Evolutionary conservation across 2,888 invertebrate species (phyloP), one percentile per base, ranked within the genome.

Genomic region (Oxyteleia sp.): DNA sequence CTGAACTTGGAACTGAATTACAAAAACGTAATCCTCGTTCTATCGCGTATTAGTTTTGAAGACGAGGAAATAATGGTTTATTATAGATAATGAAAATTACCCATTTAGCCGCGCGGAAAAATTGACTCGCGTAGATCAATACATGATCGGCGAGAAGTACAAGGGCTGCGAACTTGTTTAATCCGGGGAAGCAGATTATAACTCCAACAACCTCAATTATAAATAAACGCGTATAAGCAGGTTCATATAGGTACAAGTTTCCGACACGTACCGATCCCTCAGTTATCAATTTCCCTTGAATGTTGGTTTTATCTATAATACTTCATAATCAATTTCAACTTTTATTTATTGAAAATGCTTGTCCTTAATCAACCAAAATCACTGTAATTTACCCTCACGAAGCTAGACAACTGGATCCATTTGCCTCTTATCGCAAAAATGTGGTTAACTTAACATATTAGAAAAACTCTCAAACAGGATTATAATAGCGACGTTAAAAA

Each of bases 351-450:
- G 68, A 47, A 68, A 45, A 74, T 74, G 13, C 72, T 13, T 11
- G 61, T 61, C 38, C 43, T 81, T 74, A 66, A 81, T 81, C 74
- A 68, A 81, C 61, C 68, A 16, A 63, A 74, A 81, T 74, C 63
- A 49, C 74, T 38, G 74, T 43, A 61, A 81, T 81, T 74, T 55
- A 29, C 51, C 32, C 23, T 38, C 2, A 1, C 51, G 26, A 16
- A 15, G 35, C 29, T 20, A 59, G 13, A 55, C 35, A 38, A 29
- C 13, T 47, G 29, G 51, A 59, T 26, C 23, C 64, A 72, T 68
- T 74, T 61, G 13, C 43, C 8, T 32, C 32, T 18, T 53, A 61
- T 69, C 78, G 29, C 47, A 7, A 49, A 74, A 61, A 43, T 26
- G 35, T 32, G 23, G 45, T 26, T 57, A 16, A 38, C 32, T 35